These are phyloP conservation scores for Argyresthia goedartella DNA, from an alignment of 2,888 invertebrate genomes.

Conservation along the genomic window DNA sequence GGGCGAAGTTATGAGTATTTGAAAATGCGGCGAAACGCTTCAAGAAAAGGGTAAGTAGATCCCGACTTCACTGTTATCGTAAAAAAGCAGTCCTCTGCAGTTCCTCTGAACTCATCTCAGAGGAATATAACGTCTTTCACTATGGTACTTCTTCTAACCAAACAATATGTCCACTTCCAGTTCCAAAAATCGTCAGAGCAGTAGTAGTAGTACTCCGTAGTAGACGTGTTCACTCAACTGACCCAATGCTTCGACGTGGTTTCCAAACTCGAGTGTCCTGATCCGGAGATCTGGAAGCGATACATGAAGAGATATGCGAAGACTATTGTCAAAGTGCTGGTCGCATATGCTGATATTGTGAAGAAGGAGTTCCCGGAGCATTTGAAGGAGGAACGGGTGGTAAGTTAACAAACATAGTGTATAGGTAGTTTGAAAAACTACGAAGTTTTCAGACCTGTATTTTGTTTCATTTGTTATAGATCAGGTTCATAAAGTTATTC, in stretches of 20 bases:
- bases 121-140: too few species aligned
- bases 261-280: constrained; percentile 98
- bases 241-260: constrained; percentile 99
- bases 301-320: constrained; percentile 99
- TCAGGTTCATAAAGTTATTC: too few species aligned
- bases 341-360: constrained; percentile 98
- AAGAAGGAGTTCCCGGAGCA: constrained; percentile 97
- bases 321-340: constrained; percentile 97
- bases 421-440: neutral
- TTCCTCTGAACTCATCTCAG: too few species aligned
- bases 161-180: constrained; percentile 66
- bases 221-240: constrained; percentile 99
- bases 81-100: too few species aligned
- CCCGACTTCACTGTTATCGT: too few species aligned
- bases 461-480: neutral
- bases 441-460: neutral
- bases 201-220: constrained; percentile 98
- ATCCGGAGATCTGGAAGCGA: constrained; percentile 98
- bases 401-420: constrained; percentile 38
- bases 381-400: constrained; percentile 93
- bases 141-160: too few species aligned
- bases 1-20: too few species aligned
- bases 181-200: constrained; percentile 99
- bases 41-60: too few species aligned
- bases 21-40: too few species aligned